Percentiles rank a stretch among this genome's conserved stretches.
These are phyloP conservation scores for Semicossyphus pulcher DNA, from an alignment of 2,113 vertebrate genomes.

Conservation along the genomic window DNA sequence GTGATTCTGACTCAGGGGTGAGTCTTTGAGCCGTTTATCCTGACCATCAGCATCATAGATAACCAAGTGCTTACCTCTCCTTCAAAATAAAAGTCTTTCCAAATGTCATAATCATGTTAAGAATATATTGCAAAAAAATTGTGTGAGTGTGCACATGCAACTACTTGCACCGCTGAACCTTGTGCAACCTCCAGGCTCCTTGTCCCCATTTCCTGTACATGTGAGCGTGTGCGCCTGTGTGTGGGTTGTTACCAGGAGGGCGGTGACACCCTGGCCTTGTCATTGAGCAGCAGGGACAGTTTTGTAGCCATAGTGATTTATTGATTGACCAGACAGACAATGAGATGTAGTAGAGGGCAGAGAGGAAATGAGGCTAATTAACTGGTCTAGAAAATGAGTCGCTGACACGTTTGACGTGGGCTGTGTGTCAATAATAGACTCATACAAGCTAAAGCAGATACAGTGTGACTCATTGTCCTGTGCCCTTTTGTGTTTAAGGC, in stretches of 20 bases:
- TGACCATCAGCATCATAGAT: no score
- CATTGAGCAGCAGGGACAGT: constrained; percentile 28
- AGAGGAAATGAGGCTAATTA: constrained; percentile 68
- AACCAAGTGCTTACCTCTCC: no score
- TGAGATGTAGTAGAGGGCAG: constrained; percentile 23
- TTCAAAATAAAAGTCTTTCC: no score
- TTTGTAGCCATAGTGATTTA: constrained; percentile 47
- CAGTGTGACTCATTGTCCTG: neutral
- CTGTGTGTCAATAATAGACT: constrained; percentile 16
- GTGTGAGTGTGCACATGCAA: neutral
- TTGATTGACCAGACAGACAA: constrained; percentile 43
- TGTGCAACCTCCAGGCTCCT: constrained; percentile 23
- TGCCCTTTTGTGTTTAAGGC: neutral
- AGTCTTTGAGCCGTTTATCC: no score
- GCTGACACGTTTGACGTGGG: neutral
- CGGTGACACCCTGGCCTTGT: constrained; percentile 46
- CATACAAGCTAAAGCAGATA: neutral
- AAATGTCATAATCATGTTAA: neutral
- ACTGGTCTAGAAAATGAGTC: constrained; percentile 28
- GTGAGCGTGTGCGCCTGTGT: constrained; percentile 29
- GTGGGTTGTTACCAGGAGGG: constrained; percentile 44
- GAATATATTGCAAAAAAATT: no score
- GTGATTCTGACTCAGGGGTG: no score
- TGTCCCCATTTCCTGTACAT: constrained; percentile 42
- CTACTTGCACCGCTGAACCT: constrained; percentile 7